Evolutionary conservation across 2,888 invertebrate species (phyloP).

Genomic region (Drosophila mimica): DNA sequence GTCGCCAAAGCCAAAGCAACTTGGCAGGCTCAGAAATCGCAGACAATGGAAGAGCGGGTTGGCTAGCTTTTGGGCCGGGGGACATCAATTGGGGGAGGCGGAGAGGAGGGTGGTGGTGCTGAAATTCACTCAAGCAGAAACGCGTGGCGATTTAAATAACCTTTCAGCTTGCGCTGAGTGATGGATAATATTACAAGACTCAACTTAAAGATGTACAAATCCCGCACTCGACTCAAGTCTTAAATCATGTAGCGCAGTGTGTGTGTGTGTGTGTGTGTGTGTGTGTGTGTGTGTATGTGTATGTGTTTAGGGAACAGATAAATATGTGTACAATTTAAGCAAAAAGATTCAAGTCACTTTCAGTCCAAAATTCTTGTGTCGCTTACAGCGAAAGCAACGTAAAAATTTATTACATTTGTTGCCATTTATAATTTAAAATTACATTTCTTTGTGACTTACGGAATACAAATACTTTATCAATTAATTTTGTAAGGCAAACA

Average conservation of each 20-base stretch:
- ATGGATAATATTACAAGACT: constrained; percentile 53
- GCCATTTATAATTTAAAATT: constrained; percentile 22
- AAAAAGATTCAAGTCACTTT: background rate
- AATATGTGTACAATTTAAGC: background rate
- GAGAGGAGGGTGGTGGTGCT: background rate
- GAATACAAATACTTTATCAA: constrained; percentile 13
- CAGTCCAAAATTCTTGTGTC: background rate
- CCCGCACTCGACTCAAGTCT: constrained; percentile 24
- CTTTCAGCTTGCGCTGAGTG: constrained; percentile 52
- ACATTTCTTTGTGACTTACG: background rate
- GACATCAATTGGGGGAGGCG: background rate
- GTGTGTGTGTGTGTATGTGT: background rate
- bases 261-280: background rate
- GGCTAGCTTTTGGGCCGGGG: background rate
- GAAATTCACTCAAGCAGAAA: constrained; percentile 50
- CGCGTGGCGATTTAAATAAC: constrained; percentile 62
- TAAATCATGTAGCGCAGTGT: constrained; percentile 8
- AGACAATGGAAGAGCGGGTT: constrained; percentile 21
- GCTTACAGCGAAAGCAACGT: background rate
- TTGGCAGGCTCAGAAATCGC: constrained; percentile 37
- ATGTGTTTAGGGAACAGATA: background rate
- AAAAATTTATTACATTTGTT: background rate
- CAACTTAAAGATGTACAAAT: constrained; percentile 50
- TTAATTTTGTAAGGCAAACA: constrained; percentile 8
- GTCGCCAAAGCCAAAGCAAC: constrained; percentile 23